Evolutionary conservation across 1,140 invertebrate genomes (phyloP), one percentile per base, ranked within the genome.

Genomic region (Drosophila trapezifrons): DNA sequence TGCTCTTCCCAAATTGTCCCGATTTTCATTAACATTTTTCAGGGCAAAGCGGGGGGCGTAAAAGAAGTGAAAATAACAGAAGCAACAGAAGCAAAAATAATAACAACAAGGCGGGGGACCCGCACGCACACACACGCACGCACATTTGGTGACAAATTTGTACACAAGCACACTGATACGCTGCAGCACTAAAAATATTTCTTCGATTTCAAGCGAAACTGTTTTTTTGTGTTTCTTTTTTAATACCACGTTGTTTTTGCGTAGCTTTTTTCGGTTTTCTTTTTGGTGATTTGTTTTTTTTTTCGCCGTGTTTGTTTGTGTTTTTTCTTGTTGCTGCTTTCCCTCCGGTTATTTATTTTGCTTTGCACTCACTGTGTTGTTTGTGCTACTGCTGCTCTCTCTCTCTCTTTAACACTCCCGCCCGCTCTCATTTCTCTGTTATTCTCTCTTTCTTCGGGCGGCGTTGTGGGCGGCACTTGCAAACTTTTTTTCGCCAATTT

Each of bases 381-480:
- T 79, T 9, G 9, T 54, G 27, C 46, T 75, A 12, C 20, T 54
- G 17, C 32, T 18, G 32, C 32, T 27, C 54, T 27, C 54, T 20
- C 57, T 29, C 22, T 25, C 17, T 9, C 32, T 27, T 65, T 13
- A n/a, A 38, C 37, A 38, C 38, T 49, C n/a, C 32, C 17, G 25
- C 52, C 57, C 40, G 4, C 56, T 27, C 38, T 49, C 29, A 55
- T 38, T 37, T 52, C 18, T 17, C 25, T 64, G 15, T 22, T 15
- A 32, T 47, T 64, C 38, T 58, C 57, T 47, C 29, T 46, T 47
- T 37, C 51, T 59, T 63, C 18, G 18, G 22, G 8, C 32, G 22
- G 40, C 55, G 54, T 70, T 65, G 65, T 70, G 73, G 74, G 82
- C 74, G 82, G 74, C 78, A 77, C 58, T 86, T 86, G 78, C 65